Evolutionary conservation across 2,888 invertebrate genomes (phyloP).

Genomic region (Coenonympha glycerion): DNA sequence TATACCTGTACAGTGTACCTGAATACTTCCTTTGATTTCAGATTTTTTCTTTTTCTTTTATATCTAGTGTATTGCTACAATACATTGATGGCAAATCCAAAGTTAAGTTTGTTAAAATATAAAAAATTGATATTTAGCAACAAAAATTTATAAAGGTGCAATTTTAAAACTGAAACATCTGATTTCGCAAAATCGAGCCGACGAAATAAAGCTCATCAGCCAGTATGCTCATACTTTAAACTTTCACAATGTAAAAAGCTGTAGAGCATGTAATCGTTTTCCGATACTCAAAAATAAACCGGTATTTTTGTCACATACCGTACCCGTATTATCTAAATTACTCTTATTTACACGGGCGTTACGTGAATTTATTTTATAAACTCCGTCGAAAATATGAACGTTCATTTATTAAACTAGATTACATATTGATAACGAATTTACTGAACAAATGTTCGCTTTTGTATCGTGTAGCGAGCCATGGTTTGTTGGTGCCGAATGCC

Average conservation of each 20-base stretch:
- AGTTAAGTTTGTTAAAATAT: no score
- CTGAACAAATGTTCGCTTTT: conserved; percentile 15
- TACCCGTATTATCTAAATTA: conserved; percentile 6
- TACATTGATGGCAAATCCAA: no score
- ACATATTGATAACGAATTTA: conserved; percentile 22
- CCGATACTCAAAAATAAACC: conserved; percentile 7
- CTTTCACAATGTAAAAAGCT: neutral
- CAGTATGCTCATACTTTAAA: no score
- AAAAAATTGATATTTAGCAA: no score
- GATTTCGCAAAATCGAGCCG: no score
- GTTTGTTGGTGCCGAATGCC: neutral
- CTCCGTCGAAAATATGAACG: conserved; percentile 9
- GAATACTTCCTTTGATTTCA: no score
- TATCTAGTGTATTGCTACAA: no score
- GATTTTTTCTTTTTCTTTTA: no score
- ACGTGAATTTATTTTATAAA: conserved; percentile 7
- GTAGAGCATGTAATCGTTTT: conserved; percentile 6
- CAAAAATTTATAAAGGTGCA: neutral
- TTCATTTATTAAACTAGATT: conserved; percentile 22
- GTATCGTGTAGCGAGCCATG: conserved; percentile 2
- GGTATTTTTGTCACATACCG: conserved; percentile 2
- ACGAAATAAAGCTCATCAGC: neutral
- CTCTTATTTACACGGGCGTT: conserved; percentile 3
- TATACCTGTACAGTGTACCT: no score
- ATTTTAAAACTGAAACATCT: no score